Conservation (phyloP, 2,797 vertebrate genomes). For the Stomatorhinus walkeri region DNA sequence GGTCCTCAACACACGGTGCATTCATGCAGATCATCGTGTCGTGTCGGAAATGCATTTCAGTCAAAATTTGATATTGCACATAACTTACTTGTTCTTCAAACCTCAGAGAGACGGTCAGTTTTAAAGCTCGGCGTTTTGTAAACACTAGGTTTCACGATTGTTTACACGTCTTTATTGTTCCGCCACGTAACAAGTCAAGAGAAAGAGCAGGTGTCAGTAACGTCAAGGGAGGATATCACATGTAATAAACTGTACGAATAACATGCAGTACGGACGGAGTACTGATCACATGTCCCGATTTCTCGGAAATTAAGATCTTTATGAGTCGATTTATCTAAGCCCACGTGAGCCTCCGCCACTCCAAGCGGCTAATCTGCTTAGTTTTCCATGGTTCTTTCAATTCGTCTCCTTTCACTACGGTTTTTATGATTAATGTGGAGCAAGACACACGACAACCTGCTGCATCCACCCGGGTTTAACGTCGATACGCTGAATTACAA, state of each 20-base stretch:
- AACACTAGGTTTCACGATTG: neutral
- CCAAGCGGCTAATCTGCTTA: neutral
- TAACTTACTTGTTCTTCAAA: neutral
- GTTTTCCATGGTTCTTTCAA: neutral
- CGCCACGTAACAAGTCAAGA: neutral
- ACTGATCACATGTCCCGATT: neutral
- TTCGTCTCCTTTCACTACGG: neutral
- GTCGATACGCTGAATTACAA: neutral
- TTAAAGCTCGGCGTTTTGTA: neutral
- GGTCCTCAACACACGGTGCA: neutral
- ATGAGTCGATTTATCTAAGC: neutral
- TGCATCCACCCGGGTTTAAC: neutral
- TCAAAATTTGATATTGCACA: neutral
- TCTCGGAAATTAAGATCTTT: neutral
- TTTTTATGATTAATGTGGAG: neutral
- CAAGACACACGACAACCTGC: neutral
- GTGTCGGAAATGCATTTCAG: neutral
- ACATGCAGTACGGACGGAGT: neutral
- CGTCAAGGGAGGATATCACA: no score
- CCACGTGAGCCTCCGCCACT: neutral
- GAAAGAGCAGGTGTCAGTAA: neutral
- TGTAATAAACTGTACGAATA: neutral
- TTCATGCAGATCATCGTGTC: neutral
- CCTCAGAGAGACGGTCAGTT: neutral
- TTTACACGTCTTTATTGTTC: neutral